Percentiles rank a stretch among this genome's conserved stretches.
phyloP scores from a whole-genome alignment of 2,797 vertebrate species.

The Valencia hispanica region DNA sequence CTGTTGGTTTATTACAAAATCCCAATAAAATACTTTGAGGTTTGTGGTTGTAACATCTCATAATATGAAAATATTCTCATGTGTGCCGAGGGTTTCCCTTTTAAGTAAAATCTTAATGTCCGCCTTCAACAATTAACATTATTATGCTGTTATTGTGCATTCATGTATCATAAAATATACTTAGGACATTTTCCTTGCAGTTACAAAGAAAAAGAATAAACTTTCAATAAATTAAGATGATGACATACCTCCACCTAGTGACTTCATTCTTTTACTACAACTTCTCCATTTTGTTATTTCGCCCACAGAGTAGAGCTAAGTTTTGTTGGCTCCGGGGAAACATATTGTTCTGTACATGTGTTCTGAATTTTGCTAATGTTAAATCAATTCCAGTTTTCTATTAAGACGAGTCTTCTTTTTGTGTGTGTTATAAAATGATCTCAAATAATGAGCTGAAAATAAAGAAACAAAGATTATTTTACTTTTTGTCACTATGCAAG shows the following conservation, averaged over 20 bases:
- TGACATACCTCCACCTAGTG: conserved; percentile 57
- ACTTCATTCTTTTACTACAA: conserved; percentile 35
- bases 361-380: background rate
- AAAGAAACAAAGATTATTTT: background rate
- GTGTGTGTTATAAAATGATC: background rate
- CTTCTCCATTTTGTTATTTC: background rate
- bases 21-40: background rate
- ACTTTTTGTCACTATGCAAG: background rate
- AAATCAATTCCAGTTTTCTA: background rate
- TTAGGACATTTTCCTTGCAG: background rate
- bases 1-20: background rate
- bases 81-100: background rate
- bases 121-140: background rate
- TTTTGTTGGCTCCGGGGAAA: background rate
- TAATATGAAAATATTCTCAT: background rate
- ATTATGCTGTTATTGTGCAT: background rate
- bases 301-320: no score
- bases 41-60: background rate
- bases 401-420: background rate
- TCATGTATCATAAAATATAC: background rate
- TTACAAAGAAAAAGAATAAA: background rate
- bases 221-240: background rate
- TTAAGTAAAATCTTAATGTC: background rate
- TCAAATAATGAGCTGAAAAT: background rate
- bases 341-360: background rate